Base-by-base conservation (phyloP, 2,113 vertebrate genomes). In the Genyomyrus donnyi region DNA sequence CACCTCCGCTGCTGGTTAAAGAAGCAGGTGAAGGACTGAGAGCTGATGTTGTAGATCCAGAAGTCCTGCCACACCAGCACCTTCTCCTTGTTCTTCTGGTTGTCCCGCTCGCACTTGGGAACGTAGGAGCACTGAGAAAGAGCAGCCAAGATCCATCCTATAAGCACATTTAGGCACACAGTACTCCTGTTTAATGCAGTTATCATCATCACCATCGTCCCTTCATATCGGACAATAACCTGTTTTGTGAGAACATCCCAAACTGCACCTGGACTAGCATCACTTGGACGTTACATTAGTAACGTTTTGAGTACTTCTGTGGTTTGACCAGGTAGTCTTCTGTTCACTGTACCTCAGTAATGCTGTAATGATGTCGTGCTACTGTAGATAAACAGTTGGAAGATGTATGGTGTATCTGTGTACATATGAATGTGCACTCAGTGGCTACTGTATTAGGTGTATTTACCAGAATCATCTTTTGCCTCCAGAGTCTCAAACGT, bases 1-100 rank as follows among this genome's bases (percentile, higher is more conserved):
- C 94, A 99, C 98, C 98, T 97, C 94, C 98, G 96, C 94, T 98
- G 97, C 91, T 97, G 97, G 95, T 99, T 98, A 95, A 99, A 98
- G 94, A 97, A 99, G 95, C 98, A 99, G 8, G 96, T 97, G 94
- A 99, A 99, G 42, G 97, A 94, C 90, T 98, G 97, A 2, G 96
- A 96, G 90, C 96, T 97, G 90, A 97, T 95, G 95, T 98, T 97
- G 88, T 96, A 96, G 91, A 96, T 97, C 97, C 98, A 99, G 91
- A 97, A 97, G 90, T 97, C 96, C 91, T 98, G 97, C 96, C 97
- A 97, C 95, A 92, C 96, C 8, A 97, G 93, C 91, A 99, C 97
- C 0, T 94, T 98, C 93, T 98, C 97, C 87, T 93, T 95, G 94
- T 99, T 99, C 96, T 98, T 98, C 96, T 98, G 97, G 91, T 98